Percentiles rank a stretch among this genome's conserved stretches.
These are phyloP conservation scores for Motacilla alba DNA, from an alignment of 2,113 vertebrate species.

Conservation along the genomic window DNA sequence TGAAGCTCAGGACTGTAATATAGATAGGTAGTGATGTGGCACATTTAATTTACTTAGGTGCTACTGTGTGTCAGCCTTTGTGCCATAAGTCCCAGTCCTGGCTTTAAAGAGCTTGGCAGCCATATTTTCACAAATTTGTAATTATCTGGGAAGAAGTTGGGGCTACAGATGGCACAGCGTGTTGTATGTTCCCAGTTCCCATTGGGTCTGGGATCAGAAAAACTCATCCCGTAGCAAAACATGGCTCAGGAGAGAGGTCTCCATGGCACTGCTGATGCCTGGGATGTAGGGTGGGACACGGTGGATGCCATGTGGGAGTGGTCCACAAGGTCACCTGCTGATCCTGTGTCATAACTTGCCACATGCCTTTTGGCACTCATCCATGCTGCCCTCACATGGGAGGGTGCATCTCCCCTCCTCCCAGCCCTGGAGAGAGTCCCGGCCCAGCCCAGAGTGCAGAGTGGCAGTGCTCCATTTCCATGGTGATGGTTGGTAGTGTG, in stretches of 20 bases:
- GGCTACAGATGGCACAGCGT: neutral
- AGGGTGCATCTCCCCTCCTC: neutral
- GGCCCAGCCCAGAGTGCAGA: neutral
- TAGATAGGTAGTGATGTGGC: slow-evolving; percentile 35
- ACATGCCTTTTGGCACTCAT: rapidly evolving
- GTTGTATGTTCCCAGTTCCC: neutral
- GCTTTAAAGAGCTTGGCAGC: neutral
- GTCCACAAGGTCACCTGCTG: neutral
- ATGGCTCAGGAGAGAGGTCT: neutral
- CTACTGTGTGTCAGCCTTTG: slow-evolving; percentile 16
- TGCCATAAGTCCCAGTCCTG: neutral
- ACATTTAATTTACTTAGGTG: slow-evolving; percentile 34
- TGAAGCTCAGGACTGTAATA: slow-evolving; percentile 45
- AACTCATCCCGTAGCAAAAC: rapidly evolving
- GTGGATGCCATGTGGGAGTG: rapidly evolving
- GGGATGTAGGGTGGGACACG: neutral
- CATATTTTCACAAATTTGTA: neutral
- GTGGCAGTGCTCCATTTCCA: neutral
- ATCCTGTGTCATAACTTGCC: rapidly evolving
- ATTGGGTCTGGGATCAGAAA: neutral
- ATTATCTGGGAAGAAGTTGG: neutral
- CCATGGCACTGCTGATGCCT: neutral
- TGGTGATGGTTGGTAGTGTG: neutral
- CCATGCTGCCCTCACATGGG: rapidly evolving
- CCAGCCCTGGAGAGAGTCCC: neutral